These are phyloP conservation scores for Drosophila ercepeae DNA, from an alignment of 1,140 invertebrate species.

Conservation along the genomic window DNA sequence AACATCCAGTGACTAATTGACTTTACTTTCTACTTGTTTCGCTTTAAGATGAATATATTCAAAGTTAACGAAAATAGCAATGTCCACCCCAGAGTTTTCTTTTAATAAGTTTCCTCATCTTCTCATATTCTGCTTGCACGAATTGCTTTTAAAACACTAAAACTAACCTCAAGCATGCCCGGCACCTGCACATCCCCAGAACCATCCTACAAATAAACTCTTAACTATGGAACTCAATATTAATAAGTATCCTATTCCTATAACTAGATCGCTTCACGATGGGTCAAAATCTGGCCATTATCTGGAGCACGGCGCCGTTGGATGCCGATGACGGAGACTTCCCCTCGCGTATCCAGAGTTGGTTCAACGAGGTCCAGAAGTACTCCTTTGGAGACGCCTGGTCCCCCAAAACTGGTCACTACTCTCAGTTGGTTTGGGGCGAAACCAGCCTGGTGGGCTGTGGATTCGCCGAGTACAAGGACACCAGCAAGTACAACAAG, in stretches of 20 bases:
- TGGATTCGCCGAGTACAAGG: conserved; percentile 91
- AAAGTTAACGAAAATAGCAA: background rate
- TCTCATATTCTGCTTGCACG: conserved; percentile 23
- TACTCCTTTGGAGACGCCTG: conserved; percentile 88
- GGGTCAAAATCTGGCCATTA: conserved; percentile 92
- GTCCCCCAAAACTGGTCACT: conserved; percentile 90
- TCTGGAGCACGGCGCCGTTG: conserved; percentile 90
- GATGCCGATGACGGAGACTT: conserved; percentile 89
- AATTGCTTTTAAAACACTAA: conserved; percentile 72
- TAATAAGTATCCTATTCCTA: background rate
- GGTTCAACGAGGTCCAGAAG: conserved; percentile 92
- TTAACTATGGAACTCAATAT: background rate
- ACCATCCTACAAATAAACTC: background rate
- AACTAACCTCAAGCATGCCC: conserved; percentile 47
- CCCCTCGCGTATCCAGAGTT: conserved; percentile 88
- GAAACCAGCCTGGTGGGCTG: conserved; percentile 91
- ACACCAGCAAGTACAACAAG: conserved; percentile 89
- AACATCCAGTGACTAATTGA: background rate
- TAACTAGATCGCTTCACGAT: conserved; percentile 89
- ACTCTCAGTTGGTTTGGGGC: conserved; percentile 93
- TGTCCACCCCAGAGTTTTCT: background rate
- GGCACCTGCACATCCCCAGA: conserved; percentile 18
- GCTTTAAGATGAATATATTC: background rate
- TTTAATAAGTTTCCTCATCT: conserved; percentile 28
- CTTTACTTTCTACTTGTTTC: background rate